These are phyloP conservation scores for Mythimna vitellina DNA, from an alignment of 2,888 invertebrate genomes.

Conservation along the genomic window DNA sequence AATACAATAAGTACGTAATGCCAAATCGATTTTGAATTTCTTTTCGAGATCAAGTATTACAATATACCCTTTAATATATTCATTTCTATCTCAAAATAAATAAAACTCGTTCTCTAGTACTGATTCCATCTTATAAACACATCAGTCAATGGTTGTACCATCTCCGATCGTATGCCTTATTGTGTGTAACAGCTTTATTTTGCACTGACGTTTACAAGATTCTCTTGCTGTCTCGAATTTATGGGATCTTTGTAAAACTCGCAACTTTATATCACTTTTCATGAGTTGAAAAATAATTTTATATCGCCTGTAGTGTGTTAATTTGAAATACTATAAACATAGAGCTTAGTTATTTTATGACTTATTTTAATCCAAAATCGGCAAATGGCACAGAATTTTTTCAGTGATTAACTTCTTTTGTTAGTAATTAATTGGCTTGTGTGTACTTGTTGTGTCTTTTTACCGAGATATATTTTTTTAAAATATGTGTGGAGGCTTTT, in stretches of 20 bases:
- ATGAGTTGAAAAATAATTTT: conserved; percentile 45
- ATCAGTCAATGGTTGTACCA: conserved; percentile 53
- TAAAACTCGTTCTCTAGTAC: conserved; percentile 34
- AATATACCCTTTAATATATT: conserved; percentile 15
- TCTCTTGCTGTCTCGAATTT: conserved; percentile 73
- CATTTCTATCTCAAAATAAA: conserved; percentile 33
- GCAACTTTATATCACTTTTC: conserved; percentile 51
- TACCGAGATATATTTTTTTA: no score
- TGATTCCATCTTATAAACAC: conserved; percentile 51
- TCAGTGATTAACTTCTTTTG: no score
- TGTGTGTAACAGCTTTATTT: conserved; percentile 82
- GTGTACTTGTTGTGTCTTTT: no score
- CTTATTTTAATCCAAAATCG: no score
- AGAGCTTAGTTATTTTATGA: background rate
- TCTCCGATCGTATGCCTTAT: conserved; percentile 72
- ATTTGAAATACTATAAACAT: conserved; percentile 35
- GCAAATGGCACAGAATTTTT: no score
- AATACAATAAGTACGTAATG: background rate
- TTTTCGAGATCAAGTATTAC: background rate
- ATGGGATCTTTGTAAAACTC: conserved; percentile 47
- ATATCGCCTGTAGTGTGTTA: conserved; percentile 32
- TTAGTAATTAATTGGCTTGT: no score
- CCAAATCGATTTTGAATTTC: conserved; percentile 1
- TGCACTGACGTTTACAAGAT: conserved; percentile 81
- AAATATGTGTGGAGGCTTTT: no score